Conservation (phyloP, 2,888 invertebrate species). For the Spisula subtruncata region DNA sequence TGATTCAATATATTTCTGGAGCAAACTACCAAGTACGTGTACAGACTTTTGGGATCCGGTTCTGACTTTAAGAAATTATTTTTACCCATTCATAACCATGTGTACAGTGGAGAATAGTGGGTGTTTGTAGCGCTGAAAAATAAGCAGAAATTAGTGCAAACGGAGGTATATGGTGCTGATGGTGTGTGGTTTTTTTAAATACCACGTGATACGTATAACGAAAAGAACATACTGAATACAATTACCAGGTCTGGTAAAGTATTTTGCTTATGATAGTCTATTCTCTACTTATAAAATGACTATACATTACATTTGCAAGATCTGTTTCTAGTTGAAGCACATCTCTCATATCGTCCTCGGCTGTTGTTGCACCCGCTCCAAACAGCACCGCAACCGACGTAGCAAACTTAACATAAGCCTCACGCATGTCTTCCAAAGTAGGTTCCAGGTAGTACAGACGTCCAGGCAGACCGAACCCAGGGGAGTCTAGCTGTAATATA, state of each 20-base stretch:
- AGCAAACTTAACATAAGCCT: constrained; percentile 95
- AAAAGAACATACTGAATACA: too few relatives aligned
- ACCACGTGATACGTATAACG: too few relatives aligned
- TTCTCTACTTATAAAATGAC: background rate
- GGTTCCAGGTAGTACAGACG: constrained; percentile 91
- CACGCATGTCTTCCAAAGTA: constrained; percentile 89
- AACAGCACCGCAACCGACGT: constrained; percentile 94
- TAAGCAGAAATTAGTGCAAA: too few relatives aligned
- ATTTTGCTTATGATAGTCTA: too few relatives aligned
- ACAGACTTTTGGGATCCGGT: too few relatives aligned
- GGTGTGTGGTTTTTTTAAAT: background rate
- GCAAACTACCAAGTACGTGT: too few relatives aligned
- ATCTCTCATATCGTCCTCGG: constrained; percentile 91
- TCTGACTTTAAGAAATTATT: too few relatives aligned
- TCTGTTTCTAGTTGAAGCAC: constrained; percentile 95
- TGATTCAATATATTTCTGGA: too few relatives aligned
- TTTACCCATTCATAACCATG: too few relatives aligned
- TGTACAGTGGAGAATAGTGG: too few relatives aligned
- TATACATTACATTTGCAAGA: constrained; percentile 93
- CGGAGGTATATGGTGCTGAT: background rate
- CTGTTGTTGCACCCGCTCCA: constrained; percentile 92
- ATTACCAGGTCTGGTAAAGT: too few relatives aligned
- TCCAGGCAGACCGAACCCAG: constrained; percentile 92
- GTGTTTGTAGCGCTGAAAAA: too few relatives aligned
- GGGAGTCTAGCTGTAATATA: constrained; percentile 93